Base-by-base conservation (phyloP, 2,113 vertebrate species). In the Caloenas nicobarica region DNA sequence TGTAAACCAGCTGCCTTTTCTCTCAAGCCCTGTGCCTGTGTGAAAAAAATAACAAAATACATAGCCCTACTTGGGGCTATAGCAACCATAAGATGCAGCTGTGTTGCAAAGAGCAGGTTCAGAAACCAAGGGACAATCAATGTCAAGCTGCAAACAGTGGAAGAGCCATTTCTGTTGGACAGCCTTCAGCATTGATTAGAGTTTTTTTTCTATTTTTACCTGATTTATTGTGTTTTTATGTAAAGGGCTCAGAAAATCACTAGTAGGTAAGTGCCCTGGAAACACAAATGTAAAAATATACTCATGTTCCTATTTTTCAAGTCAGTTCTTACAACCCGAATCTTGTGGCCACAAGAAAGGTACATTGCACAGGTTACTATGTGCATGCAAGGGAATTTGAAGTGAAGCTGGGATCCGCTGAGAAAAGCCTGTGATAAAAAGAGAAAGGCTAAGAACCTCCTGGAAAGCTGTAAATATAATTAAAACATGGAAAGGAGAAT, bases 401-500 rank as follows among this genome's bases (percentile, higher is more conserved):
- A 71, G 22, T 68, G 68, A 90, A 90, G 69, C 62, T 78, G 28
- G 16, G 8, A 34, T 91, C 46, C 1, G 0, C 71, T 50, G 58
- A 94, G 87, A 89, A 95, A 85, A 93, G 28, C 15, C 21, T 1
- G 3, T 44, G 64, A 74, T 53, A 81, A 83, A 91, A 93, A 81
- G 42, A 88, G 21, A 86, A 89, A 90, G 80, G 56, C 51, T 81
- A 64, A 88, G 58, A 96, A 50, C 26, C 60, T 81, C 80, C 72
- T n/a, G 64, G 61, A 90, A 91, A 90, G 72, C 33, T 88, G 71
- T 71, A 91, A 91, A 90, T 91, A 78, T 80, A 78, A 91, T 90
- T 93, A 92, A 93, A 96, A 90, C 76, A 64, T 66, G 66, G 88
- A 90, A 90, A 62, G 36, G 56, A 90, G 88, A 94, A 91, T 94